phyloP scores from a whole-genome alignment of 2,113 vertebrate genomes.

The Todiramphus saurophagus region DNA sequence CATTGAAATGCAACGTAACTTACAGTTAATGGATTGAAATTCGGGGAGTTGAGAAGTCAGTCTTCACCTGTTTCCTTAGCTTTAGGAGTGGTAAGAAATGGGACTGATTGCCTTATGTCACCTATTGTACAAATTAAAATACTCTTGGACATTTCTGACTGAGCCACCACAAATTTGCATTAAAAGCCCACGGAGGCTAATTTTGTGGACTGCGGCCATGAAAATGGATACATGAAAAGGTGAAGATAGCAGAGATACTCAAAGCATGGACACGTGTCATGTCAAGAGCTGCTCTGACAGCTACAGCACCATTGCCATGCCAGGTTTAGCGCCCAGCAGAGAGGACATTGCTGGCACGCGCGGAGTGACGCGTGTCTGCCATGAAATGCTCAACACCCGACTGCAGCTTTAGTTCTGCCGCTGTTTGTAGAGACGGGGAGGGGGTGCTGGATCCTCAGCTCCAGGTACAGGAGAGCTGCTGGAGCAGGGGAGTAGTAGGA shows the following conservation, averaged over 20 bases:
- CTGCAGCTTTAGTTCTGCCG: constrained; percentile 20
- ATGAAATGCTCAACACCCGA: background rate
- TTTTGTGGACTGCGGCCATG: background rate
- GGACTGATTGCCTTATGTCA: background rate
- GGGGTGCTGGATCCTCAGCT: background rate
- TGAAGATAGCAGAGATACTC: background rate
- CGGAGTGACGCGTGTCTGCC: background rate
- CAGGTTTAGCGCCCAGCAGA: constrained; percentile 28
- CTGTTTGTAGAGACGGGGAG: background rate
- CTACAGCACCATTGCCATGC: background rate
- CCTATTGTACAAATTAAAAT: background rate
- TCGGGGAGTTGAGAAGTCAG: background rate
- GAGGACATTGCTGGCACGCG: constrained; percentile 8
- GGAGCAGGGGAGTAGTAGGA: background rate
- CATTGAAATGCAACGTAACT: background rate
- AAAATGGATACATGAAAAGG: background rate
- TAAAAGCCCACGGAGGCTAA: background rate
- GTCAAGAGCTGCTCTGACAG: constrained; percentile 29
- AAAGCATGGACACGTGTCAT: background rate
- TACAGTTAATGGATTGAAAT: background rate
- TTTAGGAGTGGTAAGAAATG: background rate
- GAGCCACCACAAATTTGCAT: background rate
- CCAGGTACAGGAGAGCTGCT: background rate
- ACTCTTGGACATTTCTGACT: background rate
- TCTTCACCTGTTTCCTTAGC: background rate